Evolutionary conservation across 53 echinoderm and acorn worm species (phyloP).

Genomic region (Holothuria leucospilota): DNA sequence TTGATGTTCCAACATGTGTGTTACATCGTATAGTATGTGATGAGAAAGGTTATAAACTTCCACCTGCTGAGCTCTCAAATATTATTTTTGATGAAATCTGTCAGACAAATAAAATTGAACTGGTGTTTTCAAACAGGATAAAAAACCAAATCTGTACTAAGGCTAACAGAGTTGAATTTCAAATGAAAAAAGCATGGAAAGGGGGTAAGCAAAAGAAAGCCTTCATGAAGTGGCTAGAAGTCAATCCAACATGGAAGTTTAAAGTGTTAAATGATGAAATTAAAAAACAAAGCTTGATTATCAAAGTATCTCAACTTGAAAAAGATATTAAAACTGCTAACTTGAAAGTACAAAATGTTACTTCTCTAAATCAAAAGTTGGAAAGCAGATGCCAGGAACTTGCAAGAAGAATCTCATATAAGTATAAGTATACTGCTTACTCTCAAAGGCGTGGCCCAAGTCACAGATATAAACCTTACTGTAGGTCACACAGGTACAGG

Average conservation of each 20-base stretch:
- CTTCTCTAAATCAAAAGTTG: constrained; percentile 7
- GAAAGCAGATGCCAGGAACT: neutral
- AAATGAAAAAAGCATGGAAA: constrained; percentile 45
- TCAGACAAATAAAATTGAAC: constrained; percentile 13
- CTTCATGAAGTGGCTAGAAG: constrained; percentile 21
- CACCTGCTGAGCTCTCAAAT: neutral
- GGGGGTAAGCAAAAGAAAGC: constrained; percentile 34
- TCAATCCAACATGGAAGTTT: constrained; percentile 34
- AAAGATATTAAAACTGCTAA: neutral
- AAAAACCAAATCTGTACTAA: constrained; percentile 28
- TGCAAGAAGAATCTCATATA: neutral
- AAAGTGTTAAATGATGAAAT: constrained; percentile 40
- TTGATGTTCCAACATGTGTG: constrained; percentile 2
- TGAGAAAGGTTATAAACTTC: constrained; percentile 15
- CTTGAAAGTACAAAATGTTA: neutral
- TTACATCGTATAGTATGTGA: constrained; percentile 33
- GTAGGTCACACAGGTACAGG: neutral
- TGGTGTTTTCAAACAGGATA: neutral
- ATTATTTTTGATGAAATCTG: constrained; percentile 1
- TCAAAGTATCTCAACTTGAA: neutral
- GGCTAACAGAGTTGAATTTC: constrained; percentile 11
- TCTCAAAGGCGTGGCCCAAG: no score
- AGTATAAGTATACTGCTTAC: neutral
- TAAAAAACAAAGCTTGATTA: neutral
- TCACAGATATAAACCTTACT: neutral